phyloP scores from a whole-genome alignment of 2,113 vertebrate species.

The Sula dactylatra region DNA sequence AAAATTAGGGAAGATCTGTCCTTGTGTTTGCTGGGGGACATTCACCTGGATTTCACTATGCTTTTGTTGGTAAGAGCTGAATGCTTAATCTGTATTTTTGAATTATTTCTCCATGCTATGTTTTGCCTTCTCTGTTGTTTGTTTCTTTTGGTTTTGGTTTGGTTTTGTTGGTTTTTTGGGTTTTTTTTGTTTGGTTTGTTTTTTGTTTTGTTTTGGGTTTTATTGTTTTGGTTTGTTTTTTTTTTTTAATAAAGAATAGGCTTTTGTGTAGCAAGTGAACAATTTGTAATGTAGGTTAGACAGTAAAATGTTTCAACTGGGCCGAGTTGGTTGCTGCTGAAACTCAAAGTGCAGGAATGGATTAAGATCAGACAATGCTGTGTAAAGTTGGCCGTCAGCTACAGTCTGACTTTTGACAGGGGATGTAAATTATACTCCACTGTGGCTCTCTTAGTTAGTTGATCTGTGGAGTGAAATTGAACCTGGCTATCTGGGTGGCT shows the following conservation, averaged over 20 bases:
- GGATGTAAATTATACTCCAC: slow-evolving; percentile 54
- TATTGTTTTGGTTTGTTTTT: background rate
- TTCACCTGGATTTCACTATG: background rate
- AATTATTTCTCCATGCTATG: background rate
- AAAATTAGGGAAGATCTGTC: background rate
- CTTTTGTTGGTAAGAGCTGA: background rate
- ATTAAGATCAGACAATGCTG: slow-evolving; percentile 61
- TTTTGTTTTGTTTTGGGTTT: too few species aligned
- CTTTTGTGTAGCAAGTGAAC: background rate
- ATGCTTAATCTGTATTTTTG: background rate
- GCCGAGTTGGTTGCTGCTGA: background rate
- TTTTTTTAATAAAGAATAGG: background rate
- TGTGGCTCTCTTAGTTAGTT: slow-evolving; percentile 37
- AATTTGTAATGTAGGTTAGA: background rate
- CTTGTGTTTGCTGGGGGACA: background rate
- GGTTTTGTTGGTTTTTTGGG: too few species aligned
- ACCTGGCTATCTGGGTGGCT: slow-evolving; percentile 9
- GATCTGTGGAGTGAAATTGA: slow-evolving; percentile 59
- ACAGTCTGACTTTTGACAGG: slow-evolving; percentile 13
- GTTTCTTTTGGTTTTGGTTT: background rate
- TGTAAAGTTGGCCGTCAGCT: slow-evolving; percentile 61
- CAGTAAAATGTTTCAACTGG: background rate
- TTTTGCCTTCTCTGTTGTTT: background rate
- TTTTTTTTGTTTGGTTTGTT: too few species aligned
- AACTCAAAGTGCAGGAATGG: slow-evolving; percentile 33